These are phyloP conservation scores for Lysandra coridon DNA, from an alignment of 2,888 invertebrate genomes.

Conservation along the genomic window DNA sequence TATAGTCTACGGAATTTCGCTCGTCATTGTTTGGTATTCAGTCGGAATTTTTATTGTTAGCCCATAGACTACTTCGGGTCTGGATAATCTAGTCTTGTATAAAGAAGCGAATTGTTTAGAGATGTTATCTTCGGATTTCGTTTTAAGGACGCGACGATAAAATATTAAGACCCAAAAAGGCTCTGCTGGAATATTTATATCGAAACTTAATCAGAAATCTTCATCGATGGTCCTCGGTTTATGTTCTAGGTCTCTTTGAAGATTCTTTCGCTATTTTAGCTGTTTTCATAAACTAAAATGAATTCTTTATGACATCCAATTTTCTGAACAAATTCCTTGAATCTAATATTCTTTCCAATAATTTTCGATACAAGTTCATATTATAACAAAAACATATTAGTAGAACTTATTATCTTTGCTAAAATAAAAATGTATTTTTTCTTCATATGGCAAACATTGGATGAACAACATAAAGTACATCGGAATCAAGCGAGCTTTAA, in stretches of 20 bases:
- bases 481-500: not conserved
- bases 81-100: not conserved
- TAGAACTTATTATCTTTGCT: too few relatives aligned
- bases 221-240: not conserved
- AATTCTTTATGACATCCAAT: not conserved
- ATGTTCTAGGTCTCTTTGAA: not conserved
- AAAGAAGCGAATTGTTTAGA: conserved; percentile 22
- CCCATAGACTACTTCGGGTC: conserved; percentile 15
- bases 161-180: conserved; percentile 12
- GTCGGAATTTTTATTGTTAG: conserved; percentile 19
- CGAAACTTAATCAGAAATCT: conserved; percentile 3
- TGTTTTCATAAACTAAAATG: not conserved
- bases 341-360: too few relatives aligned
- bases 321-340: not conserved
- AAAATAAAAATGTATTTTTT: too few relatives aligned
- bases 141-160: conserved; percentile 8
- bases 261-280: not conserved
- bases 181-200: not conserved
- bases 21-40: conserved; percentile 28
- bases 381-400: too few relatives aligned
- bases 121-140: conserved; percentile 1
- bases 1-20: conserved; percentile 24
- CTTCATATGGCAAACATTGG: too few relatives aligned
- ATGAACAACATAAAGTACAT: not conserved
- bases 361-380: too few relatives aligned